A percentile compares a stretch with the other conserved stretches of the same genome.
These are phyloP conservation scores for Tympanuchus pallidicinctus DNA, from an alignment of 2,113 vertebrate species.

Conservation along the genomic window DNA sequence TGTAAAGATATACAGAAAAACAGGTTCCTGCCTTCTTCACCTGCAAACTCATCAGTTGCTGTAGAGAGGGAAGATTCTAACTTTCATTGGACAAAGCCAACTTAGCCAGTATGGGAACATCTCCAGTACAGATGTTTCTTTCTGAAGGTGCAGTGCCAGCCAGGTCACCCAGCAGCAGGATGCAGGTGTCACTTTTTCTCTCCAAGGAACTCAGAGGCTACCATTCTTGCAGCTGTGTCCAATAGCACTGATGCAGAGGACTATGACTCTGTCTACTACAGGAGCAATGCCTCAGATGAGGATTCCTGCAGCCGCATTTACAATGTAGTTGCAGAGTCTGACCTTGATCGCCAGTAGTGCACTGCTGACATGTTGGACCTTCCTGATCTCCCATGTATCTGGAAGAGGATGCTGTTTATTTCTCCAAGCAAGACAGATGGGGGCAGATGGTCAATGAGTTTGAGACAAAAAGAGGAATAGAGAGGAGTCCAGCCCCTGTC, in stretches of 20 bases:
- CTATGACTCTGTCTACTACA: not conserved
- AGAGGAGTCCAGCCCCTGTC: not conserved
- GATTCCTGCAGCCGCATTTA: not conserved
- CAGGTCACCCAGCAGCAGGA: not conserved
- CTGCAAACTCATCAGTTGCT: not conserved
- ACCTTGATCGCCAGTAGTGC: not conserved
- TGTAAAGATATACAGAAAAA: not conserved
- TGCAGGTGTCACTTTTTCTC: not conserved
- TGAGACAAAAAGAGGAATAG: not conserved
- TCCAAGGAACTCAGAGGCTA: not conserved
- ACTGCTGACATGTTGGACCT: not conserved
- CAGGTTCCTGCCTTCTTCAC: not conserved
- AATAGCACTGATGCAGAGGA: not conserved
- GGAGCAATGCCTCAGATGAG: not conserved
- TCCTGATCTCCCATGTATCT: not conserved
- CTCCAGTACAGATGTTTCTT: not conserved
- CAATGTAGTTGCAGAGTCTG: not conserved
- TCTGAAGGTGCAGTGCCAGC: not conserved
- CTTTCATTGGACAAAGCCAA: not conserved
- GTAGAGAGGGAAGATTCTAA: not conserved
- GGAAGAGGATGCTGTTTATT: not conserved
- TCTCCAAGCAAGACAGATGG: not conserved
- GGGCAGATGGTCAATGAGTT: not conserved
- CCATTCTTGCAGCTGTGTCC: not conserved
- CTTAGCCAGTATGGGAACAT: not conserved